Evolutionary conservation across 2,113 vertebrate genomes (phyloP).

Genomic region (Xiphophorus hellerii): DNA sequence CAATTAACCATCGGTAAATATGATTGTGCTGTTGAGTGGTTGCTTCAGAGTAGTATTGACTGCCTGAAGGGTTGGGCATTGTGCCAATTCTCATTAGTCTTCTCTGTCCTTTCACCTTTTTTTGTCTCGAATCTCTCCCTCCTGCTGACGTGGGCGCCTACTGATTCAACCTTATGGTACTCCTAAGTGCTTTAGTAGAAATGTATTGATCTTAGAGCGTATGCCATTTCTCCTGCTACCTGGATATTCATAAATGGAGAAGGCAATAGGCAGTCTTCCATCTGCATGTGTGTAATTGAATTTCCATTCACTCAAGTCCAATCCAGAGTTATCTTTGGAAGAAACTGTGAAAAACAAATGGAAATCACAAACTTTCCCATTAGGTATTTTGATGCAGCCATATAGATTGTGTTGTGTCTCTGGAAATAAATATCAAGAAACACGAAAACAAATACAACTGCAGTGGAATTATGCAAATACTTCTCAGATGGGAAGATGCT

Average conservation of each 20-base stretch:
- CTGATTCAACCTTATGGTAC: conserved; percentile 67
- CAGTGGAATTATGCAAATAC: not conserved
- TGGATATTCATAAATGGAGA: conserved; percentile 6
- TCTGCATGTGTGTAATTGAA: not conserved
- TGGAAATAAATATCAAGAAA: not conserved
- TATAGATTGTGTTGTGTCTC: not conserved
- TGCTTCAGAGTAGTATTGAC: conserved; percentile 69
- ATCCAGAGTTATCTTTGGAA: not conserved
- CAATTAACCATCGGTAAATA: conserved; percentile 64
- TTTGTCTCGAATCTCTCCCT: conserved; percentile 51
- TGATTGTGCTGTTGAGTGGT: conserved; percentile 56
- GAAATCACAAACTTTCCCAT: not conserved
- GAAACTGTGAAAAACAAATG: not conserved
- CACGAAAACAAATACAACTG: not conserved
- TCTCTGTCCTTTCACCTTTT: conserved; percentile 63
- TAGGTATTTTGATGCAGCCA: not conserved
- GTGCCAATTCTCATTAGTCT: conserved; percentile 68
- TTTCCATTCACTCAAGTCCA: not conserved
- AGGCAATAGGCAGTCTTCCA: conserved; percentile 11
- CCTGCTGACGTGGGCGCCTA: conserved; percentile 38
- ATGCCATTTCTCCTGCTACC: conserved; percentile 49
- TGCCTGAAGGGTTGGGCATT: conserved; percentile 33
- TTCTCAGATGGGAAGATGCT: not conserved
- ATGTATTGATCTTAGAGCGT: conserved; percentile 70
- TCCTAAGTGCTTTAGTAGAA: conserved; percentile 74